A percentile compares a stretch with the other conserved stretches of the same genome.
Conservation (phyloP, 1,140 invertebrate species). For the Ylistrum balloti region DNA sequence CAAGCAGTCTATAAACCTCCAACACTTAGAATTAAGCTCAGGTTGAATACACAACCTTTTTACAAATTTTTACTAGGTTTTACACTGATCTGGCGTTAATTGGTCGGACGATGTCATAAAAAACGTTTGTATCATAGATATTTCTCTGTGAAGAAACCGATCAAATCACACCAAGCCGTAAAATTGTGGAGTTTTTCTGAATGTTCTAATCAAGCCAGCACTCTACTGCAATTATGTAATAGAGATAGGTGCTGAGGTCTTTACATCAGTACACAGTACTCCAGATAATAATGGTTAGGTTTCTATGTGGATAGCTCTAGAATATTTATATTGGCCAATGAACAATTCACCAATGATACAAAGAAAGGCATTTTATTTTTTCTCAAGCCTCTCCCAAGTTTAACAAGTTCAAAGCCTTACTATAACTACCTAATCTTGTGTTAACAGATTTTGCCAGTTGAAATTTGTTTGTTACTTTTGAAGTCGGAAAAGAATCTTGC, state of each 20-base stretch:
- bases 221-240: slow-evolving; percentile 20
- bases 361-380: too few species aligned
- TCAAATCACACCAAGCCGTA: neutral
- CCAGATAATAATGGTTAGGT: slow-evolving; percentile 3
- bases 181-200: slow-evolving; percentile 21
- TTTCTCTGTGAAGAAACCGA: neutral
- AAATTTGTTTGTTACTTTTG: too few species aligned
- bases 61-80: neutral
- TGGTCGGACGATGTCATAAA: slow-evolving; percentile 32
- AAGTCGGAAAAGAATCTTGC: too few species aligned
- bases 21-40: neutral
- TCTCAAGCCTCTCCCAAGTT: too few species aligned
- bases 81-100: slow-evolving; percentile 33
- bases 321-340: slow-evolving; percentile 34
- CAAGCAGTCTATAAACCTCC: neutral
- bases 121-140: slow-evolving; percentile 19
- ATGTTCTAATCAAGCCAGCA: neutral
- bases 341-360: neutral
- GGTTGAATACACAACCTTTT: neutral
- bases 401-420: too few species aligned
- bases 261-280: neutral
- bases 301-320: neutral
- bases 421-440: too few species aligned
- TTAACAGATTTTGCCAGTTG: too few species aligned
- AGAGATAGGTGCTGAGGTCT: neutral